A percentile compares a stretch with the other conserved stretches of the same genome.
These are phyloP conservation scores for Drosophila tristis DNA, from an alignment of 1,140 invertebrate genomes.

Conservation along the genomic window DNA sequence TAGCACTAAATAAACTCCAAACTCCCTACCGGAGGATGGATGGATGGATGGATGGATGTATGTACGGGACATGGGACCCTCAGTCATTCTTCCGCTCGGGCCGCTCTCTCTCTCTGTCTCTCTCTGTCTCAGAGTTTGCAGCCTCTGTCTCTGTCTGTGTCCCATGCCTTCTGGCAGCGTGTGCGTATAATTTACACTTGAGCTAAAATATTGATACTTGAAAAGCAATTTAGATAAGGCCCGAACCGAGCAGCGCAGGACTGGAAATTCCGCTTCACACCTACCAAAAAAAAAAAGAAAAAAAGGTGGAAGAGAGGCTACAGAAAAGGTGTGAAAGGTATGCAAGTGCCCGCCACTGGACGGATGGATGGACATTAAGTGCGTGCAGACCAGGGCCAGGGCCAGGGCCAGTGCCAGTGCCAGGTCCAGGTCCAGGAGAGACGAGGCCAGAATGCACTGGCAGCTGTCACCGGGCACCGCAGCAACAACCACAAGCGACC, in stretches of 20 bases:
- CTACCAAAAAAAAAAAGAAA: conserved; percentile 53
- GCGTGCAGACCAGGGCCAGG: conserved; percentile 26
- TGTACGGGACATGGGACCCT: background rate
- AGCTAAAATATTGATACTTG: conserved; percentile 84
- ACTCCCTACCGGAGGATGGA: conserved; percentile 6
- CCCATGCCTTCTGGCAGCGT: conserved; percentile 31
- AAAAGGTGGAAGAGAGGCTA: conserved; percentile 17
- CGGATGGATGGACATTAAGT: conserved; percentile 45
- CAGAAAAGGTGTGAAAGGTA: conserved; percentile 69
- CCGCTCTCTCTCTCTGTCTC: background rate
- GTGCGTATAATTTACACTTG: conserved; percentile 82
- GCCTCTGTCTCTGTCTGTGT: background rate
- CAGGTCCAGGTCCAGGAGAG: conserved; percentile 21
- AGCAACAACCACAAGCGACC: conserved; percentile 32
- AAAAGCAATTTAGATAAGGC: conserved; percentile 84
- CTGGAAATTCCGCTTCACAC: conserved; percentile 83
- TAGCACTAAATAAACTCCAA: conserved; percentile 73
- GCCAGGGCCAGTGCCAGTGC: background rate
- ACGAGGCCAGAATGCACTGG: conserved; percentile 17
- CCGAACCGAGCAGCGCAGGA: conserved; percentile 33
- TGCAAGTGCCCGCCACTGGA: conserved; percentile 11
- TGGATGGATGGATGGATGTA: no score
- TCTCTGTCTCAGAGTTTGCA: conserved; percentile 8
- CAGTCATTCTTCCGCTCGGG: background rate
- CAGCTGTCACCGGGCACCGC: conserved; percentile 49